Conservation (phyloP, 2,888 invertebrate species). For the Entomobrya multifasciata region DNA sequence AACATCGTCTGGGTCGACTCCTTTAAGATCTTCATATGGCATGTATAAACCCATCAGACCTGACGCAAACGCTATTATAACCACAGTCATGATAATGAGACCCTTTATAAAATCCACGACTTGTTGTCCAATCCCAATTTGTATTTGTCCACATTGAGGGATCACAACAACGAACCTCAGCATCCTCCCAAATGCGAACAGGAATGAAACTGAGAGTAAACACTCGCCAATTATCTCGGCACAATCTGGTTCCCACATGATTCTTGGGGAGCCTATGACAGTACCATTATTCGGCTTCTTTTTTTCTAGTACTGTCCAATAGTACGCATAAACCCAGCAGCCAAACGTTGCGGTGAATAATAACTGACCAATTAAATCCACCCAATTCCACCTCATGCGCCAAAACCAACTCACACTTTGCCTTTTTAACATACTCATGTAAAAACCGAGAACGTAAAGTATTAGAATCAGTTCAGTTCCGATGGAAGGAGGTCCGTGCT, state of each 20-base stretch:
- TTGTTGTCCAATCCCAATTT: conserved; percentile 85
- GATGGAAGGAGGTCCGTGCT: conserved; percentile 41
- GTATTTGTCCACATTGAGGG: conserved; percentile 85
- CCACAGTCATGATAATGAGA: conserved; percentile 84
- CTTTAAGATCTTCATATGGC: conserved; percentile 41
- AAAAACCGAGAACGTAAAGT: conserved; percentile 51
- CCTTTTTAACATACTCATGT: conserved; percentile 35
- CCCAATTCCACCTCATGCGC: conserved; percentile 63
- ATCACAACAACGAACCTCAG: conserved; percentile 85
- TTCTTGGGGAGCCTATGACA: conserved; percentile 83
- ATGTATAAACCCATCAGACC: conserved; percentile 46
- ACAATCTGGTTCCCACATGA: conserved; percentile 86
- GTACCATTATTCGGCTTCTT: background rate
- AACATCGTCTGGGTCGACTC: background rate
- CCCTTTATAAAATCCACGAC: conserved; percentile 85
- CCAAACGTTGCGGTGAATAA: conserved; percentile 37
- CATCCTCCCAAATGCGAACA: conserved; percentile 85
- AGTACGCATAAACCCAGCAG: conserved; percentile 36
- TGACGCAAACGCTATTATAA: conserved; percentile 84
- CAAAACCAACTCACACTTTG: conserved; percentile 56
- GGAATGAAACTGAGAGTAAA: conserved; percentile 85
- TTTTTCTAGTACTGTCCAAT: background rate
- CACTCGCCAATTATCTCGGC: conserved; percentile 86
- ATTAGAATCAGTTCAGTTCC: conserved; percentile 53
- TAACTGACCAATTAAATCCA: conserved; percentile 34